phyloP scores from a whole-genome alignment of 2,797 vertebrate species.

The Melanotaenia boesemani region DNA sequence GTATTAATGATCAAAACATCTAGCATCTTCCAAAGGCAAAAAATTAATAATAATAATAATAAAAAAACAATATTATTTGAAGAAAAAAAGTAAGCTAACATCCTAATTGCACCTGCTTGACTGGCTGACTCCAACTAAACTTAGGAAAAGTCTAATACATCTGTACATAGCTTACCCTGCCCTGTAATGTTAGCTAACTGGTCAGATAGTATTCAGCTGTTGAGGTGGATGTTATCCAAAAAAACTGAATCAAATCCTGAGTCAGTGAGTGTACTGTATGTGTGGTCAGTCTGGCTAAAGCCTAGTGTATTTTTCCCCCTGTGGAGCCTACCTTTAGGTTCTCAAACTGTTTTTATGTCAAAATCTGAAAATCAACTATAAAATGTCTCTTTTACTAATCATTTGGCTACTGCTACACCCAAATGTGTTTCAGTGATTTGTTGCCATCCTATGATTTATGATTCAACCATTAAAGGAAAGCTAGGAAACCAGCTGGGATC shows the following conservation, averaged over 20 bases:
- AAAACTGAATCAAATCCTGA: background rate
- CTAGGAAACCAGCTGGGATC: constrained; percentile 61
- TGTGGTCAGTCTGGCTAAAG: background rate
- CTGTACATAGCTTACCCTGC: background rate
- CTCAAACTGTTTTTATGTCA: background rate
- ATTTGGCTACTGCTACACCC: constrained; percentile 54
- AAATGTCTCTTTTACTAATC: constrained; percentile 58
- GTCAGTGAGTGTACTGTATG: background rate
- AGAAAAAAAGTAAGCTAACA: background rate
- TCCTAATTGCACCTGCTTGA: background rate
- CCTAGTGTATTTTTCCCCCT: background rate
- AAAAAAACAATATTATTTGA: background rate
- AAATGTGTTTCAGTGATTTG: constrained; percentile 52
- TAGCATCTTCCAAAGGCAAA: too few species aligned
- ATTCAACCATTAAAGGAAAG: constrained; percentile 61
- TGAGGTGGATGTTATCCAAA: background rate
- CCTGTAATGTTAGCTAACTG: too few species aligned
- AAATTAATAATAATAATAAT: too few species aligned
- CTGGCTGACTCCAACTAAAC: background rate
- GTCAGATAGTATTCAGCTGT: background rate
- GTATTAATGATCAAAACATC: too few species aligned
- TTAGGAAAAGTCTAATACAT: background rate
- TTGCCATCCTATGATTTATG: constrained; percentile 70
- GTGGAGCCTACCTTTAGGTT: background rate
- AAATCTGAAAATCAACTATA: background rate